These are phyloP conservation scores for Apodemia mormo DNA, from an alignment of 2,888 invertebrate genomes.

Conservation along the genomic window DNA sequence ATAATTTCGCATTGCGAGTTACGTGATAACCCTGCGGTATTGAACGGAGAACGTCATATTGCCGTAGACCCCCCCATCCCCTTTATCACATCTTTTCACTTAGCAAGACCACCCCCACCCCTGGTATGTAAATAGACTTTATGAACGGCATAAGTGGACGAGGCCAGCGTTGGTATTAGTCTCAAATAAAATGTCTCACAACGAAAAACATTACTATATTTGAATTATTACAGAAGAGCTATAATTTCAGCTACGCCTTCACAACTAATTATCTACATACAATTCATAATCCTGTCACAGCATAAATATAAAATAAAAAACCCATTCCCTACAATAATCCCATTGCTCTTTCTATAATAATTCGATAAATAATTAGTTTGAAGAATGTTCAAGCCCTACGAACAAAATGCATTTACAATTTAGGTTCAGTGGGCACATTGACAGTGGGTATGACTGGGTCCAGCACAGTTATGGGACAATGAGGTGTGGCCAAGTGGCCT, in stretches of 20 bases:
- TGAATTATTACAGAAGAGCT: neutral
- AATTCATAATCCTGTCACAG: too few relatives aligned
- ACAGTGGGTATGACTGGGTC: conserved; percentile 23
- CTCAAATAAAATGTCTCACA: neutral
- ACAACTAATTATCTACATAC: neutral
- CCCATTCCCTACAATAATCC: neutral
- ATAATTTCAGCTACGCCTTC: neutral
- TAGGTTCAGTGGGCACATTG: conserved; percentile 41
- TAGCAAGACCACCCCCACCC: too few relatives aligned
- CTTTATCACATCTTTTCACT: too few relatives aligned
- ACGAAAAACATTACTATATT: neutral
- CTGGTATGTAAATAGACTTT: too few relatives aligned
- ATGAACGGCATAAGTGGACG: too few relatives aligned
- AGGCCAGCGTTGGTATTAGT: neutral
- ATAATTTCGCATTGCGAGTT: too few relatives aligned
- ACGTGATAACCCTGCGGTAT: too few relatives aligned
- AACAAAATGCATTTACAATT: conserved; percentile 25
- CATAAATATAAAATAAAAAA: neutral
- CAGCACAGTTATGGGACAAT: conserved; percentile 36
- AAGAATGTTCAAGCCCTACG: neutral
- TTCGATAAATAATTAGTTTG: neutral
- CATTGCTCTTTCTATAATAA: neutral
- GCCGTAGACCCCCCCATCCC: too few relatives aligned
- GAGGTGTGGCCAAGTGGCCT: conserved; percentile 40
- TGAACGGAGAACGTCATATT: too few relatives aligned